Evolutionary conservation across 1,140 invertebrate species (phyloP).

Genomic region (Hylaeus volcanicus): DNA sequence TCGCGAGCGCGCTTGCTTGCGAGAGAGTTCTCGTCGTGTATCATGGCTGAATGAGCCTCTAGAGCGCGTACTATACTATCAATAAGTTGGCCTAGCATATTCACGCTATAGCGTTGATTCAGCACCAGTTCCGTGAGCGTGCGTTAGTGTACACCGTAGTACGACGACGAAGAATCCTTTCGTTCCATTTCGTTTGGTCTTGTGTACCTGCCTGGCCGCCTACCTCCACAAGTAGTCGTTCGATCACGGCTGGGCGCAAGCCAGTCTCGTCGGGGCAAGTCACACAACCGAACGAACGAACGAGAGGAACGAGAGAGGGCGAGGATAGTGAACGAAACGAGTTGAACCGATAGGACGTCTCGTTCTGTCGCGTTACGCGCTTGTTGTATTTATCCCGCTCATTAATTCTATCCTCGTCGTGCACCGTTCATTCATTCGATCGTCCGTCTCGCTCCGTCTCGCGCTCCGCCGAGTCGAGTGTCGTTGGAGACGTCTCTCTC

Average conservation of each 20-base stretch:
- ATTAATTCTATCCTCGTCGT: conserved; percentile 77
- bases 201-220: background rate
- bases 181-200: conserved; percentile 27
- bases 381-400: conserved; percentile 80
- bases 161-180: conserved; percentile 28
- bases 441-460: conserved; percentile 60
- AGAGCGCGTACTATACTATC: background rate
- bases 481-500: conserved; percentile 41
- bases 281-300: conserved; percentile 6
- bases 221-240: conserved; percentile 8
- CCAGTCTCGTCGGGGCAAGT: conserved; percentile 17
- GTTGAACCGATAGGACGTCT: conserved; percentile 52
- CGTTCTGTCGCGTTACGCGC: conserved; percentile 65
- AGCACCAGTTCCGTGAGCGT: background rate
- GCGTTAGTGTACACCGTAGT: background rate
- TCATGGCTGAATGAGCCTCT: conserved; percentile 17
- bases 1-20: too few species aligned
- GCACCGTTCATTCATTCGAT: conserved; percentile 78
- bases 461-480: conserved; percentile 14
- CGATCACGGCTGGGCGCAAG: conserved; percentile 1
- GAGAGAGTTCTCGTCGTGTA: background rate
- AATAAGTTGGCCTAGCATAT: conserved; percentile 1
- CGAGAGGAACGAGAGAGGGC: conserved; percentile 17
- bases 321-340: conserved; percentile 27
- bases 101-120: conserved; percentile 9